Base-by-base conservation (phyloP, 2,113 vertebrate species). In the Nyctibius bracteatus region DNA sequence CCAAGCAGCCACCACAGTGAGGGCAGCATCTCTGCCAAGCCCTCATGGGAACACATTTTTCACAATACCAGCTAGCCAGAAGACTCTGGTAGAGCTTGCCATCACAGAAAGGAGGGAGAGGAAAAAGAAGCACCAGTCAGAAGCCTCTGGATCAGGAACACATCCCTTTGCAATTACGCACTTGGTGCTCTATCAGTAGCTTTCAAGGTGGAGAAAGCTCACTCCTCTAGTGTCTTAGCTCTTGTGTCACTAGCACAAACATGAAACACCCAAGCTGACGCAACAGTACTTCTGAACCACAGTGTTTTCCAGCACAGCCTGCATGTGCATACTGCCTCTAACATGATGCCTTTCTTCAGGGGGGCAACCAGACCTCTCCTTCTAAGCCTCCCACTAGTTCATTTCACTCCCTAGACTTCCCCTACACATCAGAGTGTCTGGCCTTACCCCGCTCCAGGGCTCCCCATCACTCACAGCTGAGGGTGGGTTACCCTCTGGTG, bases 391-490 rank as follows among this genome's bases (percentile, higher is more conserved):
- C n/a, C 11, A 28, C 27, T 18, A 59, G 52, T 15, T 66, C 57
- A 27, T 16, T 51, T 57, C 63, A 80, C 30, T 21, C 8, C 61
- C 31, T 24, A 59, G 21, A 74, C 35, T 47, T 14, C 46, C 49
- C 62, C 62, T 62, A 58, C 27, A 33, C 30, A 51, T 7, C 24
- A 37, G 39, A 41, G 23, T 7, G 68, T 21, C 77, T 12, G 21
- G 41, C n/a, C 98, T 83, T 54, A 90, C 97, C 96, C 96, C 97
- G 1, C 97, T 98, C 97, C 98, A 97, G 44, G 98, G 97, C 85
- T 98, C 98, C 1, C 98, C 97, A 67, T 98, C 98, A 1, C 98
- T 98, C 90, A 97, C 97, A 44, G 98, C 98, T 2, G 94, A 47
- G 2, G 88, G 81, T 0, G 47, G 92, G 59, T 96, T 98, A 85